phyloP scores from a whole-genome alignment of 2,113 vertebrate genomes.

The Meles meles region DNA sequence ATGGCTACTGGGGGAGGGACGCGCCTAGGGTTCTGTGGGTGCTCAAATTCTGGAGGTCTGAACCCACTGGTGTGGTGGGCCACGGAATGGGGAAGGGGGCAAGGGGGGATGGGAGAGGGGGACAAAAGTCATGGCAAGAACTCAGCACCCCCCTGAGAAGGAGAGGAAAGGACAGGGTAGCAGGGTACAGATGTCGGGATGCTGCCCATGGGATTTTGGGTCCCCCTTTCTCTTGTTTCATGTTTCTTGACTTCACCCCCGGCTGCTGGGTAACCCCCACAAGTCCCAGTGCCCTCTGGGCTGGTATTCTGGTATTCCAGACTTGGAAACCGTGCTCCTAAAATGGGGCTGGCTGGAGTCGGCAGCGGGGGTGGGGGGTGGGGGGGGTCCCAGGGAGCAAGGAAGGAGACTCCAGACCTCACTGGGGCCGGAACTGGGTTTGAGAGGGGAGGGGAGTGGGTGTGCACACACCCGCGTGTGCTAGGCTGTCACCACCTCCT shows the following conservation, averaged over 20 bases:
- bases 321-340: not conserved
- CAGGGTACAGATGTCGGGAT: not conserved
- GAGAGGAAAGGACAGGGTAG: not conserved
- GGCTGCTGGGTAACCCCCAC: not conserved
- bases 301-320: not conserved
- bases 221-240: not conserved
- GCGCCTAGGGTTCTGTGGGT: not conserved
- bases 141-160: not conserved
- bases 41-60: not conserved
- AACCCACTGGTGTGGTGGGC: not conserved
- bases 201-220: not conserved
- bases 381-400: not conserved
- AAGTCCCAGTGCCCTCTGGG: not conserved
- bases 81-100: not conserved
- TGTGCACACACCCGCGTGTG: not conserved
- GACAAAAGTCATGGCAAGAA: not conserved
- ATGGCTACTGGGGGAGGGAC: not conserved
- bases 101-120: not conserved
- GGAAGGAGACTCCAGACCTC: not conserved
- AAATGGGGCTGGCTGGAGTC: not conserved
- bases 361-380: no score
- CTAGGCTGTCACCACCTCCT: slow-evolving; percentile 3
- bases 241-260: not conserved
- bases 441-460: not conserved
- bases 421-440: not conserved